Evolutionary conservation across 2,113 vertebrate genomes (phyloP).

Genomic region (Sceloporus tristichus): DNA sequence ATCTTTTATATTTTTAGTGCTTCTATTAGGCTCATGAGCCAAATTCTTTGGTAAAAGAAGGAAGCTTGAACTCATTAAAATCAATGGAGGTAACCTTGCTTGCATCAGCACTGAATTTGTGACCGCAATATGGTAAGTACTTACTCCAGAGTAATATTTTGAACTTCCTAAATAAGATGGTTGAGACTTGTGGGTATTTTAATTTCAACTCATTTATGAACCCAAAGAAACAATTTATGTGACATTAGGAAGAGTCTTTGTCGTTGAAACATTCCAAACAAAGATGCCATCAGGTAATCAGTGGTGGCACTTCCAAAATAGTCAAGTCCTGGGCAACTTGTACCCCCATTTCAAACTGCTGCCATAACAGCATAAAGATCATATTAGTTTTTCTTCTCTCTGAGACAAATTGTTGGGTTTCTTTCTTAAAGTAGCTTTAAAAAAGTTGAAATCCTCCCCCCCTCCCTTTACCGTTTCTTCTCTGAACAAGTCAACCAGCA

Average conservation of each 20-base stretch:
- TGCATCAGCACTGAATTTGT: slow-evolving; percentile 2
- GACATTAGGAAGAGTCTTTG: not conserved
- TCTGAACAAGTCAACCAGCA: not conserved
- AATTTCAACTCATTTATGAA: not conserved
- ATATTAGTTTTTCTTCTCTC: not conserved
- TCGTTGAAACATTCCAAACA: not conserved
- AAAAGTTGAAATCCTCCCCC: not conserved
- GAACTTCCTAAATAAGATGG: not conserved
- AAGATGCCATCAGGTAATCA: not conserved
- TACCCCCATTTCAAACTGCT: not conserved
- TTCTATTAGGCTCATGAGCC: not conserved
- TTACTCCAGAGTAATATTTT: not conserved
- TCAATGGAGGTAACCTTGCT: slow-evolving; percentile 12
- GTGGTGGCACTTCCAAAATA: not conserved
- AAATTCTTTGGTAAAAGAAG: slow-evolving; percentile 7
- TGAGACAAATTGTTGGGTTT: not conserved
- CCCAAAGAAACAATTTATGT: not conserved
- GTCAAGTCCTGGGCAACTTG: not conserved
- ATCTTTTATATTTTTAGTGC: slow-evolving; percentile 2
- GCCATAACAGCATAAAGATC: not conserved
- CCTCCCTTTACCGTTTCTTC: not conserved
- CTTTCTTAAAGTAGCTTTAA: not conserved
- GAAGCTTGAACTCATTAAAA: slow-evolving; percentile 18
- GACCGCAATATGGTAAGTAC: not conserved
- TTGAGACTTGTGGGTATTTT: not conserved